These are phyloP conservation scores for Anguilla megastoma DNA, from an alignment of 2,797 vertebrate genomes.

Conservation along the genomic window DNA sequence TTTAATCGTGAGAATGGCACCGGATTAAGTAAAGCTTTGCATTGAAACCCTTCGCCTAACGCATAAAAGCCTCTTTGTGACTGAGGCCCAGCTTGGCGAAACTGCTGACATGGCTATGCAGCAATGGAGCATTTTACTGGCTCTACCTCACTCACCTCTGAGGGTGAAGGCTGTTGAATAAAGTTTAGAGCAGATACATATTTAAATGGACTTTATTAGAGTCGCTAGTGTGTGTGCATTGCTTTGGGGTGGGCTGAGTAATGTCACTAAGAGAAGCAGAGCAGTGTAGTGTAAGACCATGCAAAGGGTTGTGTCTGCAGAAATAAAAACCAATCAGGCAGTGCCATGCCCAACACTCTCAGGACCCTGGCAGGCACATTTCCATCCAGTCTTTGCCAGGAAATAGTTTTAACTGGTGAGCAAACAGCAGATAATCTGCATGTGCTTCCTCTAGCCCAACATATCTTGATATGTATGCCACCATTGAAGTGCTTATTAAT, in stretches of 20 bases:
- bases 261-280: neutral
- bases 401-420: neutral
- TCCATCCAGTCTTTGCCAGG: too few relatives aligned
- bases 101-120: neutral
- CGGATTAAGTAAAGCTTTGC: neutral
- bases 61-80: neutral
- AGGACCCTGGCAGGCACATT: too few relatives aligned
- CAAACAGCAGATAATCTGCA: neutral
- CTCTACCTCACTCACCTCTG: neutral
- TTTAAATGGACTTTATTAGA: neutral
- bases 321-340: neutral
- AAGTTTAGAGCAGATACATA: neutral
- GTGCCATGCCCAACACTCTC: neutral
- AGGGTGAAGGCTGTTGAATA: neutral
- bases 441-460: neutral
- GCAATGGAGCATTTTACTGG: neutral
- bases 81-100: conserved; percentile 5
- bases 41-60: neutral
- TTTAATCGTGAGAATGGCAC: neutral
- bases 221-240: neutral
- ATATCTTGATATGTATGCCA: neutral
- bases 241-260: neutral
- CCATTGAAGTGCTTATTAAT: neutral
- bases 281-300: neutral
- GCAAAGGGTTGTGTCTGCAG: neutral